A percentile compares a stretch with the other conserved stretches of the same genome.
These are phyloP conservation scores for Columba janthina DNA, from an alignment of 2,113 vertebrate genomes.

Conservation along the genomic window DNA sequence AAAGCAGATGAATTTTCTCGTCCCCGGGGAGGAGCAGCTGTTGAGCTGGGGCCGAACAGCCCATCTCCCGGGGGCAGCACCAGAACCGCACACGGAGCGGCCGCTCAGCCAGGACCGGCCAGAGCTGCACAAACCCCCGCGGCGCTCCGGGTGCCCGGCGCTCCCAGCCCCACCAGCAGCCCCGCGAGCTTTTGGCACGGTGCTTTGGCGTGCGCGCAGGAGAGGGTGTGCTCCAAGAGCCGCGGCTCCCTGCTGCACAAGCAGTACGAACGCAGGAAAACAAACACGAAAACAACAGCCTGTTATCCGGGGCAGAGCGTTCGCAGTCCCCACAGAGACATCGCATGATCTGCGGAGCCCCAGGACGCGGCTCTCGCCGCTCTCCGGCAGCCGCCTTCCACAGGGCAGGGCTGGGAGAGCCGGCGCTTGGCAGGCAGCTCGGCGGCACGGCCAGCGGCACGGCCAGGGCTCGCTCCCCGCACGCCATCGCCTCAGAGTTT, in stretches of 20 bases:
- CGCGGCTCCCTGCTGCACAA: not conserved
- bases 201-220: not conserved
- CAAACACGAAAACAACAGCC: constrained; percentile 51
- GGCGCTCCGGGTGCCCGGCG: not conserved
- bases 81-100: fast-evolving
- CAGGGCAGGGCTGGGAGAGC: not conserved
- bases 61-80: fast-evolving
- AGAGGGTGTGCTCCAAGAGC: constrained; percentile 26
- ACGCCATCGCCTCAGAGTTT: constrained; percentile 16
- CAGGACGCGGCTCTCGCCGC: not conserved
- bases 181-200: not conserved
- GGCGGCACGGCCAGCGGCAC: too few relatives aligned
- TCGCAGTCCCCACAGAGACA: constrained; percentile 15
- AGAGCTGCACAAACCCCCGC: not conserved
- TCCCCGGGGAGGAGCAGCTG: not conserved
- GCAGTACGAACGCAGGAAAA: constrained; percentile 21
- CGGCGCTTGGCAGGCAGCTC: too few relatives aligned
- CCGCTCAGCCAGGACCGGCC: not conserved
- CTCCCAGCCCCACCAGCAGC: not conserved
- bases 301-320: constrained; percentile 16
- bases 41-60: not conserved
- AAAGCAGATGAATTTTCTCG: not conserved
- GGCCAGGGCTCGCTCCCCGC: not conserved
- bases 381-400: not conserved
- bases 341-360: not conserved